These are phyloP conservation scores for Okamejei kenojei DNA, from an alignment of 2,797 vertebrate genomes.

Conservation along the genomic window DNA sequence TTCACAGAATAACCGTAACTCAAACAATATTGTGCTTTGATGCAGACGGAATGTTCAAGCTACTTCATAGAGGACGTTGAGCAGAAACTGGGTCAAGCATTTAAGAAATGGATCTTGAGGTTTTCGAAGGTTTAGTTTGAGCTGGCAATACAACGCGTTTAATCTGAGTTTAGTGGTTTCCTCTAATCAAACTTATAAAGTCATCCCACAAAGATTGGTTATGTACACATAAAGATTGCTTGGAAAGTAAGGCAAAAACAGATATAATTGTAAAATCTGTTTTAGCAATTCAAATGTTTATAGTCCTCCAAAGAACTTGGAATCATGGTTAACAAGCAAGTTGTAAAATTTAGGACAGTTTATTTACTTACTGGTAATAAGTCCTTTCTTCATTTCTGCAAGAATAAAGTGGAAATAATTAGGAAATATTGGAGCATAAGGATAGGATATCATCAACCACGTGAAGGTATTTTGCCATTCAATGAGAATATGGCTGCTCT, in stretches of 20 bases:
- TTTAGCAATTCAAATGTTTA: not conserved
- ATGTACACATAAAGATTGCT: not conserved
- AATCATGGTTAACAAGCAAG: not conserved
- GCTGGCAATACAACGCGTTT: not conserved
- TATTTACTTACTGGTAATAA: constrained; percentile 80
- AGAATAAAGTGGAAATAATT: constrained; percentile 47
- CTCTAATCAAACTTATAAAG: not conserved
- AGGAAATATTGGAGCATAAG: not conserved
- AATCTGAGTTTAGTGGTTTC: not conserved
- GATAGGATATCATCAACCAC: not conserved
- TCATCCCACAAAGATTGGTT: not conserved
- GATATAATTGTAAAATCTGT: not conserved
- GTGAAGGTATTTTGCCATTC: too few relatives aligned
- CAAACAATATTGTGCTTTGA: not conserved
- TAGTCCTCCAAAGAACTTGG: not conserved
- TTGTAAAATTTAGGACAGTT: not conserved
- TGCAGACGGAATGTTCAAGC: too few relatives aligned
- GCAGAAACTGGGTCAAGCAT: too few relatives aligned
- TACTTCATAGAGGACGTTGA: too few relatives aligned
- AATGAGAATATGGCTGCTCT: too few relatives aligned
- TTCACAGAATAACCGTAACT: not conserved
- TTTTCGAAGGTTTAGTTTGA: too few relatives aligned
- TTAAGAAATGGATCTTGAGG: too few relatives aligned
- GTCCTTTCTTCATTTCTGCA: constrained; percentile 78
- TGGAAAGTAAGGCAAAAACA: not conserved